Base-by-base conservation (phyloP, 2,113 vertebrate genomes). In the Ameiurus melas region DNA sequence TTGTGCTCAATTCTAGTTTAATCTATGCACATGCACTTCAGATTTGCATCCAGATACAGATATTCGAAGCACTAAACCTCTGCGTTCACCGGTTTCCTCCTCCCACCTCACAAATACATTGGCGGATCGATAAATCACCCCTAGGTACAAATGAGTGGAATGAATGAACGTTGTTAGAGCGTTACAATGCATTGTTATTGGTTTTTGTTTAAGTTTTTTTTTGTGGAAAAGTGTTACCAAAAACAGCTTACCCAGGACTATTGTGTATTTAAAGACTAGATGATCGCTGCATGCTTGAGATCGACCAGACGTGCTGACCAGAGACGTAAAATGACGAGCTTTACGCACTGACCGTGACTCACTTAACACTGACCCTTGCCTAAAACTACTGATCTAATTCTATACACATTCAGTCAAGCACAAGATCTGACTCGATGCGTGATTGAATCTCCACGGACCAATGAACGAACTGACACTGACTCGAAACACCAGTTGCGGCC, bases 271-370 rank as follows among this genome's bases (percentile, higher is more conserved):
- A 9, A 20, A 73, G 5, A 73, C 70, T 39, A 5, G 73, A 47
- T 17, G 7, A 33, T 71, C 19, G 33, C 25, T 55, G 22, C 51
- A 27, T 5, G 4, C 47, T 30, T 64, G 75, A 85, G 58, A 47
- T 83, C 68, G 22, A 43, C 77, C 86, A 70, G 60, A 71, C 86
- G 78, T 82, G 39, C 78, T 86, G 57, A 81, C 86, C 20, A 16
- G 39, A 79, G 58, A 5, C 13, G 14, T 47, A 30, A 47, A 47
- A 27, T 22, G 0, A 47, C 12, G 9, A 27, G 36, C 43, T 51
- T 10, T 51, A 51, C 14, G 3, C 39, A n/a, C 86, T 57, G 62
- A 81, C 62, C 47, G 36, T 33, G 75, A 86, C 77, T 68, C 43
- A 16, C 62, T 8, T 68, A 51, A 79, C 39, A 3, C 86, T 81